phyloP scores from a whole-genome alignment of 1,140 invertebrate species.

The Drosophila gunungcola region DNA sequence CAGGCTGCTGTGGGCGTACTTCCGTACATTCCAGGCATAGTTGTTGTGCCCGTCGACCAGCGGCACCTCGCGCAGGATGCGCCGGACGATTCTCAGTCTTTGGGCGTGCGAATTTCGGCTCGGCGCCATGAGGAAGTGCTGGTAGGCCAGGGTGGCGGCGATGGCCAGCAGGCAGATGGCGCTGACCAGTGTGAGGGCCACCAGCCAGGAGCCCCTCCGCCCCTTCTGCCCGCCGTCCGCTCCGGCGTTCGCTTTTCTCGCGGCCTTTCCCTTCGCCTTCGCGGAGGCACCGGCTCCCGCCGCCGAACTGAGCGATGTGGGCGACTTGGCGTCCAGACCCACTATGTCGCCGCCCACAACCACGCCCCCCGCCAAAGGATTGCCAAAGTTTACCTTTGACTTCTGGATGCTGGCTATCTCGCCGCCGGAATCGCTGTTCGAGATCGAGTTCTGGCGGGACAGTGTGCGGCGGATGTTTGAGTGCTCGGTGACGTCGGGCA shows the following conservation, averaged over 20 bases:
- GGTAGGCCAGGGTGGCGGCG: slow-evolving; percentile 76
- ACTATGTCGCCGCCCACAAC: slow-evolving; percentile 69
- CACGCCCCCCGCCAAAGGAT: slow-evolving; percentile 52
- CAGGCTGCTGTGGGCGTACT: slow-evolving; percentile 93
- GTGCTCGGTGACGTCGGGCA: slow-evolving; percentile 84
- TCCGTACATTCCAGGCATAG: slow-evolving; percentile 93
- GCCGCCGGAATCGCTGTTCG: slow-evolving; percentile 81
- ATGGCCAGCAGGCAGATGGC: slow-evolving; percentile 76
- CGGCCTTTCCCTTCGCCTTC: slow-evolving; percentile 52
- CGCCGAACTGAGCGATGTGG: slow-evolving; percentile 57
- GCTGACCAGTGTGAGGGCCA: slow-evolving; percentile 71
- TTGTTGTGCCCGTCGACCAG: slow-evolving; percentile 93
- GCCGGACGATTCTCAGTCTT: slow-evolving; percentile 86
- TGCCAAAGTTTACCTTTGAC: slow-evolving; percentile 79
- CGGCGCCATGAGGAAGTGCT: slow-evolving; percentile 85
- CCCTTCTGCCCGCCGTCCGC: slow-evolving; percentile 51
- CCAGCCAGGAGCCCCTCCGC: slow-evolving; percentile 71
- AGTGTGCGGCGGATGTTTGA: slow-evolving; percentile 81
- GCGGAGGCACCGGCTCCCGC: slow-evolving; percentile 37
- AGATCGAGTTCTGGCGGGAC: slow-evolving; percentile 83
- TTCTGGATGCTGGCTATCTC: slow-evolving; percentile 80
- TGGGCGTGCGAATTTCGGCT: slow-evolving; percentile 86
- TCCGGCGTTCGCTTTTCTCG: slow-evolving; percentile 47
- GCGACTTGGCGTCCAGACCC: slow-evolving; percentile 65
- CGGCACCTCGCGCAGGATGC: slow-evolving; percentile 87